Base-by-base conservation (phyloP, 2,113 vertebrate genomes). In the Columba janthina region DNA sequence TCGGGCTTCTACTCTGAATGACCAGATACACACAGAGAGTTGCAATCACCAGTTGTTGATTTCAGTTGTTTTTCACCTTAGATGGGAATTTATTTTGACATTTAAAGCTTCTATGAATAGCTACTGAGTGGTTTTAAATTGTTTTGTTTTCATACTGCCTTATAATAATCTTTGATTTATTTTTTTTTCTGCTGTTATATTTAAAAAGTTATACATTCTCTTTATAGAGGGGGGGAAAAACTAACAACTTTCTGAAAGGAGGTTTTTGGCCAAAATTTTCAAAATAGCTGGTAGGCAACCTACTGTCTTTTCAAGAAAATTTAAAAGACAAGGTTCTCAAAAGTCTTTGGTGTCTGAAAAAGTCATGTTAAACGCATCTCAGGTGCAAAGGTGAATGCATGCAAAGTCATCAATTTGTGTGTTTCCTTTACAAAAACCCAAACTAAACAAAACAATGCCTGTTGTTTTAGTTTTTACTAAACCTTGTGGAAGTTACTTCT, bases 31-130 rank as follows among this genome's bases (percentile, higher is more conserved):
- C 65, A 64, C 56, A 92, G 89, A 78, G 85, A 86, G 53, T 92
- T 91, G 51, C 91, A 94, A 93, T 95, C 90, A 88, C 26, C 44
- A 66, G 31, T 83, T 88, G 74, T 82, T 94, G 88, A 90, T 76
- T 91, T 93, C 32, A 58, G 65, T 65, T 91, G 81, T 79, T 96
- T 93, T 91, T 69, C 78, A 73, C 44, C 82, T 84, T 67, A 58
- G 40, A 83, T 5, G 85, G 36, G 31, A 46, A 40, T 61, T 77
- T 65, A 44, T 67, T 67, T 70, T 64, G 3, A 34, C 7, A 2
- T 80, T 51, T 93, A 42, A 80, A 57, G 32, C 29, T 3, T 2
- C 56, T 61, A 3, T 84, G 79, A 90, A 65, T 69, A 91, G 51
- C 60, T 85, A n/a, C 25, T 65, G 91, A 94, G 53, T 69, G 61